Conservation (phyloP, 2,888 invertebrate genomes). For the Pachydiplax longipennis region DNA sequence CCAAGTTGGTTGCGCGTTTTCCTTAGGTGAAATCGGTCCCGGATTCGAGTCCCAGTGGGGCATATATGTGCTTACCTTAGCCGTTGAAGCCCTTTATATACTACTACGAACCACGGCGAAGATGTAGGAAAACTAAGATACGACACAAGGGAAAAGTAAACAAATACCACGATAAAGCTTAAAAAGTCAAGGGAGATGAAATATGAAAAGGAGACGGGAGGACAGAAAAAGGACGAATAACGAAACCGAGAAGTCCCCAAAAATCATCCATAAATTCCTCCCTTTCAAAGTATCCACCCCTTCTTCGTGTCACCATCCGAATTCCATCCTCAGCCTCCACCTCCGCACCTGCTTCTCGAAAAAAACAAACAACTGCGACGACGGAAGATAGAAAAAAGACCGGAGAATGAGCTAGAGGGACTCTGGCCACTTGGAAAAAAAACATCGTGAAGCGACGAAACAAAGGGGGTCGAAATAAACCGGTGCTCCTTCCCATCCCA, state of each 20-base stretch:
- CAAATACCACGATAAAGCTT: too few relatives aligned
- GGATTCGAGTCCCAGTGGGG: too few relatives aligned
- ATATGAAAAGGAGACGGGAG: not conserved
- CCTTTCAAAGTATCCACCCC: not conserved
- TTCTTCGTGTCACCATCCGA: not conserved
- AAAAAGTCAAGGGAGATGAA: not conserved
- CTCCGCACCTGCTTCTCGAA: not conserved
- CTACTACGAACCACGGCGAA: too few relatives aligned
- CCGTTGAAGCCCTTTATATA: too few relatives aligned
- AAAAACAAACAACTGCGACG: not conserved
- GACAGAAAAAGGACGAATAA: not conserved
- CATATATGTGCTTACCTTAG: too few relatives aligned
- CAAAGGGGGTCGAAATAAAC: not conserved
- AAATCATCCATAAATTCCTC: not conserved
- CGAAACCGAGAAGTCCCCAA: not conserved
- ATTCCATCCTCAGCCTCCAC: not conserved
- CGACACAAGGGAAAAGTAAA: too few relatives aligned
- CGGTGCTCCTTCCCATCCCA: not conserved
- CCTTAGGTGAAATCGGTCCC: too few relatives aligned
- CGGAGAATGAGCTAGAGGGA: not conserved
- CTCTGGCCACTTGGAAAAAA: not conserved
- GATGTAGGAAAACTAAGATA: too few relatives aligned
- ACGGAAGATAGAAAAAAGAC: not conserved
- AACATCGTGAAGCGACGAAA: not conserved
- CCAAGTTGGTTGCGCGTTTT: too few relatives aligned